These are phyloP conservation scores for Laothoe populi DNA, from an alignment of 2,888 invertebrate species.

Conservation along the genomic window DNA sequence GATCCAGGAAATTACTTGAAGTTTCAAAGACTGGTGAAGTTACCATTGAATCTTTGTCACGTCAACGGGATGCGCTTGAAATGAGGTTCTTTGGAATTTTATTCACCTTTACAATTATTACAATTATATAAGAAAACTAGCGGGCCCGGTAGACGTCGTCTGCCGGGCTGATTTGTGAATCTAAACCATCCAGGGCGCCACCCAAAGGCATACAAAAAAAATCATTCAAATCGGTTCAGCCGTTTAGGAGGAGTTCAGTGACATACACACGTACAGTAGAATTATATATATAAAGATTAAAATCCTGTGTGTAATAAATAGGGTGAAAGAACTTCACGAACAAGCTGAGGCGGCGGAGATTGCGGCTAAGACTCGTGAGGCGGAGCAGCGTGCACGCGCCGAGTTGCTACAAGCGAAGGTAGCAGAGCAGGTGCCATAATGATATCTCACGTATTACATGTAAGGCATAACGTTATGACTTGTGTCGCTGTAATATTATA, in stretches of 20 bases:
- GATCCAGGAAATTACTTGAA: slow-evolving; percentile 70
- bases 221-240: too few species aligned
- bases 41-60: slow-evolving; percentile 68
- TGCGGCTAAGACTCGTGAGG: slow-evolving; percentile 45
- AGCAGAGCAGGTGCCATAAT: slow-evolving; percentile 67
- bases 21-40: slow-evolving; percentile 75
- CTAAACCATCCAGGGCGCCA: too few species aligned
- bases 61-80: slow-evolving; percentile 76
- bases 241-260: too few species aligned
- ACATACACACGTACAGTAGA: too few species aligned
- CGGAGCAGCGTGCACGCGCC: slow-evolving; percentile 50
- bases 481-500: background rate
- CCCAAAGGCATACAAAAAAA: too few species aligned
- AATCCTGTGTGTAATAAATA: slow-evolving; percentile 34
- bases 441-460: slow-evolving; percentile 37
- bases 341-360: slow-evolving; percentile 56
- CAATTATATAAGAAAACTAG: too few species aligned
- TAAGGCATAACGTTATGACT: slow-evolving; percentile 15
- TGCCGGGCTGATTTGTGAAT: too few species aligned
- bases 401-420: slow-evolving; percentile 68
- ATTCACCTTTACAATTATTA: slow-evolving; percentile 23
- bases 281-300: background rate
- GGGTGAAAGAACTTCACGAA: slow-evolving; percentile 73
- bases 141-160: too few species aligned
- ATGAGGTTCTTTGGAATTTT: slow-evolving; percentile 52